Evolutionary conservation across 2,797 vertebrate genomes (phyloP).

Genomic region (Rhynchotus rufescens): DNA sequence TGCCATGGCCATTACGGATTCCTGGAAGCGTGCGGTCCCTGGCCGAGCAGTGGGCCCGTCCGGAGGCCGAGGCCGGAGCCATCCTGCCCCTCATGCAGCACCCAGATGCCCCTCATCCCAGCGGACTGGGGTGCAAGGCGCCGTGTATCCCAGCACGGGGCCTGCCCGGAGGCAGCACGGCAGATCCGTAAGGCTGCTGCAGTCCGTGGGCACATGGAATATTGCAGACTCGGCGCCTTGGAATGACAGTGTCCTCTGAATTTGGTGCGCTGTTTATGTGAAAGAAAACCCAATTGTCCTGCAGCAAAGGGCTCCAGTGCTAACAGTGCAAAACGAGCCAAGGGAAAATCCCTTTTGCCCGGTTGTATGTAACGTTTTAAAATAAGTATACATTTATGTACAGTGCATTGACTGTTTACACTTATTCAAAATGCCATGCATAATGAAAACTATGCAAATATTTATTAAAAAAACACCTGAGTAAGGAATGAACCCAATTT

Average conservation of each 20-base stretch:
- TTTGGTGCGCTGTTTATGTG: background rate
- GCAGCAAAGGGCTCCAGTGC: background rate
- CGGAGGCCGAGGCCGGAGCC: background rate
- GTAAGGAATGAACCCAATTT: conserved; percentile 29
- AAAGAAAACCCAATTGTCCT: background rate
- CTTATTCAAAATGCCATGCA: conserved; percentile 20
- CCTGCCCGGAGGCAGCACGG: background rate
- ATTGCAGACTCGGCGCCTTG: background rate
- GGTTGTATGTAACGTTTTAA: conserved; percentile 23
- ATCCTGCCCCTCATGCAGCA: background rate
- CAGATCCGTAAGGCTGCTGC: rapidly evolving
- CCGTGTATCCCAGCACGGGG: background rate
- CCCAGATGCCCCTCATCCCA: background rate
- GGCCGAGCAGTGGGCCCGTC: background rate
- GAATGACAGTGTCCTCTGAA: background rate
- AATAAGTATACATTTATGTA: background rate
- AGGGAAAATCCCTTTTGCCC: conserved; percentile 2
- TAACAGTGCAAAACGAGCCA: conserved; percentile 6
- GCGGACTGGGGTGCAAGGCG: rapidly evolving
- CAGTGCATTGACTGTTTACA: conserved; percentile 36
- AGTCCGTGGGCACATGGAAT: rapidly evolving
- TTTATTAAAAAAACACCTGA: conserved; percentile 64
- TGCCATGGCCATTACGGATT: conserved; percentile 46
- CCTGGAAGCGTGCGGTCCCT: conserved; percentile 20
- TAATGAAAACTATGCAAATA: conserved; percentile 62